A percentile compares a stretch with the other conserved stretches of the same genome.
Evolutionary conservation across 2,888 invertebrate species (phyloP).

Genomic region (Dione vanillae): DNA sequence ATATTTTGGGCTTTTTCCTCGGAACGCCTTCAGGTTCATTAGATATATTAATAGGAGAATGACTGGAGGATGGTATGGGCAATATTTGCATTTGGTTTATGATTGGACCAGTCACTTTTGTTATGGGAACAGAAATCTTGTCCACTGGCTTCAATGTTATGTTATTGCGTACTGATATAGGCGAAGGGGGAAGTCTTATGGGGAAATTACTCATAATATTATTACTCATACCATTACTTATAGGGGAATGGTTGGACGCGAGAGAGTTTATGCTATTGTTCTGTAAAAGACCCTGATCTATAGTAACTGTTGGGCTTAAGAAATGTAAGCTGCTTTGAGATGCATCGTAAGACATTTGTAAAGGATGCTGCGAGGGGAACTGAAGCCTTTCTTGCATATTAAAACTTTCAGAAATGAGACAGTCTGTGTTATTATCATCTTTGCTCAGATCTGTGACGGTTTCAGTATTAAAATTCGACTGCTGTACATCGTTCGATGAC

Average conservation of each 20-base stretch:
- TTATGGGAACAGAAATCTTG: conserved; percentile 69
- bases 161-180: conserved; percentile 66
- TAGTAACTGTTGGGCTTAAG: conserved; percentile 65
- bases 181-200: conserved; percentile 66
- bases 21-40: conserved; percentile 68
- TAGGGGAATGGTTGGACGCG: conserved; percentile 64
- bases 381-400: conserved; percentile 69
- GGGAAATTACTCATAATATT: conserved; percentile 79
- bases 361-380: conserved; percentile 60
- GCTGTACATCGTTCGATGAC: conserved; percentile 55
- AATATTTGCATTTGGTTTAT: conserved; percentile 76
- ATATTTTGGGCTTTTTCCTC: conserved; percentile 80
- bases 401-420: conserved; percentile 71
- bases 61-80: conserved; percentile 72
- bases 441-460: conserved; percentile 70
- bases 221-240: conserved; percentile 61
- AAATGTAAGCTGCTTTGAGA: conserved; percentile 68
- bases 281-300: conserved; percentile 67
- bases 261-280: conserved; percentile 65
- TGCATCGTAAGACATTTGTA: conserved; percentile 65
- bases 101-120: conserved; percentile 73
- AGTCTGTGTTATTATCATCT: conserved; percentile 74
- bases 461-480: conserved; percentile 59
- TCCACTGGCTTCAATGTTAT: conserved; percentile 73
- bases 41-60: conserved; percentile 68